Evolutionary conservation across 2,797 vertebrate genomes (phyloP), one percentile per base, ranked within the genome.

Genomic region (Microcaecilia unicolor): DNA sequence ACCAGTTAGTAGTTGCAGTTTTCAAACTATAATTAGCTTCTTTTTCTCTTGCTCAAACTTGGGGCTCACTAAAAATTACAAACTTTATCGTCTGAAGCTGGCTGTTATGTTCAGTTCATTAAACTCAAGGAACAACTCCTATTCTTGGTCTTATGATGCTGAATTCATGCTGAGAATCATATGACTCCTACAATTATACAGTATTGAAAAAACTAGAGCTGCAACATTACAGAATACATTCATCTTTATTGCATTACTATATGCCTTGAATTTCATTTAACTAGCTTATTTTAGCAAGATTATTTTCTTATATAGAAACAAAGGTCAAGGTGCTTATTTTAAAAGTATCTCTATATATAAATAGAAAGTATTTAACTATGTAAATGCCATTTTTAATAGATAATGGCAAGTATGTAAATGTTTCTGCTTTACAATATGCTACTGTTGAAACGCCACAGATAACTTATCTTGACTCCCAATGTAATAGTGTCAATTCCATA

Each of bases 101-200:
- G 10, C 6, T 4, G 15, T n/a, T 5, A 18, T 50, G 25, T 9
- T 34, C 2, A 22, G 16, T 10, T 11, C 17, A 9, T 25, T 4
- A 32, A 5, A 3, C 34, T 28, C 18, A 29, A 7, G 13, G 5
- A 17, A 3, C 4, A 15, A 7, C 7, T 4, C n/a, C 18, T 38
- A 12, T 5, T 7, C 15, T 28, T n/a, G n/a, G 26, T 14, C 37
- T 1, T 3, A 44, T 34, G 42, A 45, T 26, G 14, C 4, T 1
- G 1, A 50, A 48, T 44, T 57, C 52, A 15, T 45, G 52, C 18
- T 45, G 24, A 32, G 13, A 41, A 17, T 67, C 58, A 61, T 28
- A 52, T 43, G 58, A 61, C 18, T 26, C 9, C 18, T 41, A 3
- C 18, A 12, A 22, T 23, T 23, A 11, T 12, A 12, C 22, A n/a